phyloP scores from a whole-genome alignment of 2,113 vertebrate genomes.

The Burhinus bistriatus region DNA sequence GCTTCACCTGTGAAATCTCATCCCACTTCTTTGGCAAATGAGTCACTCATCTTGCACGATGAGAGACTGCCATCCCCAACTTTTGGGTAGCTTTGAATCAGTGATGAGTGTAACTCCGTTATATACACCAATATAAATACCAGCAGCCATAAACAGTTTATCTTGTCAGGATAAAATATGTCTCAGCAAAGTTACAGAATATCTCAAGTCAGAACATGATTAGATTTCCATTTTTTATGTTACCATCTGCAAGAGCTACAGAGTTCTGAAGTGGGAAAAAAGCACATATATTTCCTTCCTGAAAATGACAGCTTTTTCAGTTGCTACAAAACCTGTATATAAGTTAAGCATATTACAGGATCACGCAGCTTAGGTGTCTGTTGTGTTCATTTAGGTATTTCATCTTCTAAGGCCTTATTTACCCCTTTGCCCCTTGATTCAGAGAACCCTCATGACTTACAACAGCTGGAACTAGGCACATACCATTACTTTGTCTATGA shows the following conservation, averaged over 20 bases:
- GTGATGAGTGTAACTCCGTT: background rate
- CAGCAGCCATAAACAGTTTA: background rate
- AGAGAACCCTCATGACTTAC: background rate
- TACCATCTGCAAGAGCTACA: background rate
- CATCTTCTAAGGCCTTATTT: background rate
- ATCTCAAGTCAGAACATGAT: background rate
- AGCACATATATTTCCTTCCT: background rate
- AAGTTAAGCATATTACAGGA: background rate
- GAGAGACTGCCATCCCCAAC: background rate
- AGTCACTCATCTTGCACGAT: background rate
- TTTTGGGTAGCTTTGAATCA: background rate
- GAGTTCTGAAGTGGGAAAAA: background rate
- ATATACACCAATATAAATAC: background rate
- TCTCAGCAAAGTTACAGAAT: background rate
- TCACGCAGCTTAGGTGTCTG: background rate
- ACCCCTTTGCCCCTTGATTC: background rate
- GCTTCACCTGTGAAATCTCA: background rate
- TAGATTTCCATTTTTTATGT: slow-evolving; percentile 9
- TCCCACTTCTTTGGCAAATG: background rate
- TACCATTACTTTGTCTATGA: background rate
- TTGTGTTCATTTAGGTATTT: background rate
- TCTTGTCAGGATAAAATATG: background rate
- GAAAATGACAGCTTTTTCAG: background rate
- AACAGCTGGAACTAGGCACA: background rate
- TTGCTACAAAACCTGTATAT: background rate